Evolutionary conservation across 2,888 invertebrate genomes (phyloP), one percentile per base, ranked within the genome.

Genomic region (Drosophila infuscata): DNA sequence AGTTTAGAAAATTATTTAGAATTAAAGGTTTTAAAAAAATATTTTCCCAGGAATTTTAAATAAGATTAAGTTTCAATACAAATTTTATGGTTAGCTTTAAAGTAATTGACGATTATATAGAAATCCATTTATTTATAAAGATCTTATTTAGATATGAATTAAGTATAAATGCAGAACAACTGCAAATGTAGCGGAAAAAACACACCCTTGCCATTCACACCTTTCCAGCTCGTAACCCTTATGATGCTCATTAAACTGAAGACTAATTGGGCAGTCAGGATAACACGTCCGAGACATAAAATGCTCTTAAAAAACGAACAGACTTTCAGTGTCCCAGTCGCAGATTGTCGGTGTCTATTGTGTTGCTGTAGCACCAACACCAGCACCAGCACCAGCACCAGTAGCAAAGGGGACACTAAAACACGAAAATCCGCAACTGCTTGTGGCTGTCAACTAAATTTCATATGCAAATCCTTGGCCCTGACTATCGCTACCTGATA

Each of bases 401-500:
- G 62, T 48, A 20, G 33, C 56, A 61, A 60, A 33, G 36, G 48
- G 35, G 25, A 36, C 60, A 33, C 38, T 72, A 62, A 72, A 74
- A 61, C 60, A 61, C 53, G 51, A 66, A 68, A 72, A 72, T 76
- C 60, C 70, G 41, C 58, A 76, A 76, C 82, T 84, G 83, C 83
- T 81, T 81, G 83, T 80, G 70, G 78, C 71, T 88, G 86, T 83
- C 83, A 83, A 82, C 83, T 85, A 88, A 87, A 85, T 85, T 89
- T 89, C 87, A 89, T 87, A 85, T 85, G 85, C 89, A 85, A 85
- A 89, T 89, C 89, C 86, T 80, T 80, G 65, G 54, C 54, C 58
- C 82, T 72, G 87, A 83, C 85, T 89, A 87, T 87, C 84, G 71
- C 82, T 89, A 89, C 89, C 85, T 85, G 85, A 85, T 85, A 85